Percentiles rank a stretch among this genome's conserved stretches.
phyloP scores from a whole-genome alignment of 2,888 invertebrate species.

The Mongoloraphidia duomilia region DNA sequence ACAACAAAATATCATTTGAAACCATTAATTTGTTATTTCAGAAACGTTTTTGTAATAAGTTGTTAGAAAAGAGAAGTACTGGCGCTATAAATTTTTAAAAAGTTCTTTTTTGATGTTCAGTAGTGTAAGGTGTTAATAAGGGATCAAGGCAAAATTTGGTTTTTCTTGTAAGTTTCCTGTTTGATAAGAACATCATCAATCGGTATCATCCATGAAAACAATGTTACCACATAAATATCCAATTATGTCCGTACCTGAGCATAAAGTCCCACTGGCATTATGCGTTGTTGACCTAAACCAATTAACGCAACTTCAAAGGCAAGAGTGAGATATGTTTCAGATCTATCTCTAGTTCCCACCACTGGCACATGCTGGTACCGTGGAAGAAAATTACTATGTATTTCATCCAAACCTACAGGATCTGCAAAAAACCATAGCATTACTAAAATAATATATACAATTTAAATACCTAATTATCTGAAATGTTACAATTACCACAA shows the following conservation, averaged over 20 bases:
- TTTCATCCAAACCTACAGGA: slow-evolving; percentile 34
- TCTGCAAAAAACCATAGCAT: slow-evolving; percentile 25
- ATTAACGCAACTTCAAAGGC: slow-evolving; percentile 67
- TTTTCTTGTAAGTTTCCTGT: no score
- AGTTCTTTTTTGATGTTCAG: no score
- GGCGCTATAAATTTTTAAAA: no score
- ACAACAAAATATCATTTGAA: no score
- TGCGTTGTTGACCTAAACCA: slow-evolving; percentile 63
- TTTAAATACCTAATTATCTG: slow-evolving; percentile 9
- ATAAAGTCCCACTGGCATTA: slow-evolving; percentile 64
- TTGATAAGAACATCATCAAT: no score
- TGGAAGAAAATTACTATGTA: slow-evolving; percentile 32
- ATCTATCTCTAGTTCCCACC: slow-evolving; percentile 55
- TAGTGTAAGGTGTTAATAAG: no score
- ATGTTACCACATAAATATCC: neutral
- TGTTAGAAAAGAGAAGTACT: no score
- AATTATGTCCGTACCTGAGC: slow-evolving; percentile 40
- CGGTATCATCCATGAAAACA: no score
- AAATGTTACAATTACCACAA: no score
- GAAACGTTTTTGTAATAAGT: no score
- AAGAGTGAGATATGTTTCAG: slow-evolving; percentile 59
- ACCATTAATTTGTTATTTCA: no score
- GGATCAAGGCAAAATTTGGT: no score
- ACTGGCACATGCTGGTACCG: slow-evolving; percentile 62
- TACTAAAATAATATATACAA: neutral